phyloP scores from a whole-genome alignment of 2,888 invertebrate genomes.

The Enoplolaimus lenunculus region DNA sequence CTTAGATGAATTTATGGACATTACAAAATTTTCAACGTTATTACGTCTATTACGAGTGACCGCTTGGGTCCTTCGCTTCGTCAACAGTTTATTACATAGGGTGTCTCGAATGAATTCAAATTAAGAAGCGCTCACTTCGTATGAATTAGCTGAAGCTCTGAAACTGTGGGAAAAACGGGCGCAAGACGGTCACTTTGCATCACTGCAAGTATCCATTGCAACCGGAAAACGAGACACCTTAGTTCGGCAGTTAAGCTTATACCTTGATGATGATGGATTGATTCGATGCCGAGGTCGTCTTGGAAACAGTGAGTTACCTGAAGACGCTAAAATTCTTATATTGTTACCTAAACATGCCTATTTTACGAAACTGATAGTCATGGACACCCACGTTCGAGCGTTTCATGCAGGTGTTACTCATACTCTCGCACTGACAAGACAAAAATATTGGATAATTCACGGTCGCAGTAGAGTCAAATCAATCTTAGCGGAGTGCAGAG shows the following conservation, averaged over 20 bases:
- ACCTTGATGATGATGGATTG: background rate
- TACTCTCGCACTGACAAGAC: background rate
- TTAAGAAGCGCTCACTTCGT: background rate
- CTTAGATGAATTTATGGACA: background rate
- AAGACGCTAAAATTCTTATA: constrained; percentile 1
- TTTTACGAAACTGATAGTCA: background rate
- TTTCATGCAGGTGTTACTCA: constrained; percentile 3
- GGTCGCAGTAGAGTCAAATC: constrained; percentile 1
- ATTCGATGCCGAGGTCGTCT: constrained; percentile 12
- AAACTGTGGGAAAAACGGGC: background rate
- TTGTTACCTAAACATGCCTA: background rate
- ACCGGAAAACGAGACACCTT: background rate
- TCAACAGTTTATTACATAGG: background rate
- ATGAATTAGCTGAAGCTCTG: background rate
- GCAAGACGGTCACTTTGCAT: background rate
- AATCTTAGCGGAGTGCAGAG: background rate
- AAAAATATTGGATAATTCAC: constrained; percentile 5
- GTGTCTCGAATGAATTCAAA: background rate
- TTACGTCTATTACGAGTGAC: background rate
- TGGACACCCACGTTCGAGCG: background rate
- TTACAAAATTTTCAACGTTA: background rate
- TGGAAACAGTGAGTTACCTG: background rate
- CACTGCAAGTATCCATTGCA: background rate
- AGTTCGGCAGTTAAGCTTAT: background rate
- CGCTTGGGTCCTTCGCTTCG: background rate